These are phyloP conservation scores for Huso huso DNA, from an alignment of 2,797 vertebrate species.

Conservation along the genomic window DNA sequence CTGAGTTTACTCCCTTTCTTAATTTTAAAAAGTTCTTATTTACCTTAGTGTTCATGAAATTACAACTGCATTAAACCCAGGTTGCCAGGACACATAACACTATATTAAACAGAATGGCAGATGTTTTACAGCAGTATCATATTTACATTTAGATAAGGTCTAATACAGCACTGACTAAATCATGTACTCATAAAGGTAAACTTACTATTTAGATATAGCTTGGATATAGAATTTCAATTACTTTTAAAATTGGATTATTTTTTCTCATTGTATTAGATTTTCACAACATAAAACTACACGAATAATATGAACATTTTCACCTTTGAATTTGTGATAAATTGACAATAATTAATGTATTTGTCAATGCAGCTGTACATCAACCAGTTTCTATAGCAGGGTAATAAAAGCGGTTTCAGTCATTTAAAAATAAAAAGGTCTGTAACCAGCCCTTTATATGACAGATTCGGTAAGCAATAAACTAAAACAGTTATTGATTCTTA, in stretches of 20 bases:
- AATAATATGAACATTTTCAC: conserved; percentile 26
- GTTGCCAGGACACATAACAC: too few species aligned
- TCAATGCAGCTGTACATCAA: conserved; percentile 42
- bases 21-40: too few species aligned
- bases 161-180: background rate
- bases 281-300: conserved; percentile 39
- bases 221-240: conserved; percentile 12
- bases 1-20: too few species aligned
- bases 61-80: too few species aligned
- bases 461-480: conserved; percentile 39
- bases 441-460: conserved; percentile 53
- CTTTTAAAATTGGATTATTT: background rate
- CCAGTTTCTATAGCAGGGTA: conserved; percentile 27
- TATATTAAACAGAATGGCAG: background rate
- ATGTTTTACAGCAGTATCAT: background rate
- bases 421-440: conserved; percentile 30
- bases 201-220: conserved; percentile 26
- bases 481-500: conserved; percentile 51
- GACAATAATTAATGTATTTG: conserved; percentile 12
- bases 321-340: conserved; percentile 29
- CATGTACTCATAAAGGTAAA: conserved; percentile 1
- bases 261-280: background rate
- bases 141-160: background rate
- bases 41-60: too few species aligned
- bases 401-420: conserved; percentile 18